Conservation (phyloP, 2,113 vertebrate species). For the Spheniscus mendiculus region DNA sequence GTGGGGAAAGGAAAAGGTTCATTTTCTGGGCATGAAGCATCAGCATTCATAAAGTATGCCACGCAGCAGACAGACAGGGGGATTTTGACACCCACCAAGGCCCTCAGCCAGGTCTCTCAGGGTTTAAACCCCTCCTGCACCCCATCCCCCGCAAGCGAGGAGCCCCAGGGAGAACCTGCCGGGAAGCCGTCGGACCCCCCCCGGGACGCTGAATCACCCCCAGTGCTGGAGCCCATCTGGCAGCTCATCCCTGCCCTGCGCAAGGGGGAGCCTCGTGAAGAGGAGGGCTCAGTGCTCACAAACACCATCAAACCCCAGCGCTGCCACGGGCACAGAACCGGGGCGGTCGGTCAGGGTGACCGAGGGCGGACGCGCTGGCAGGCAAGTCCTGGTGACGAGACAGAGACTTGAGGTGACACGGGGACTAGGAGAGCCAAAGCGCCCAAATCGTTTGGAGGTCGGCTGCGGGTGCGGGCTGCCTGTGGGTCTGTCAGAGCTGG, state of each 20-base stretch:
- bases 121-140: background rate
- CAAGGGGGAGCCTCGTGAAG: background rate
- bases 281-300: background rate
- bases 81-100: background rate
- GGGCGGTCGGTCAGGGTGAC: background rate
- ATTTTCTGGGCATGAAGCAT: background rate
- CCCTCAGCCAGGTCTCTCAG: background rate
- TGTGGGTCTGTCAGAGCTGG: rapidly evolving
- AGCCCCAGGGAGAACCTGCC: background rate
- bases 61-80: background rate
- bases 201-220: background rate
- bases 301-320: background rate
- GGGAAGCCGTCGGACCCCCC: rapidly evolving
- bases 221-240: background rate
- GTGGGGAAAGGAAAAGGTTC: background rate
- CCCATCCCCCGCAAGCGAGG: background rate
- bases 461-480: background rate
- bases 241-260: background rate
- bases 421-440: background rate
- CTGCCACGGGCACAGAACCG: background rate
- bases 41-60: background rate
- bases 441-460: rapidly evolving
- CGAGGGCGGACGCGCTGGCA: rapidly evolving
- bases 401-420: background rate
- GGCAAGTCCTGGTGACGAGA: background rate